Conservation (phyloP, 1,140 invertebrate species). For the Scaptomyza hsui region DNA sequence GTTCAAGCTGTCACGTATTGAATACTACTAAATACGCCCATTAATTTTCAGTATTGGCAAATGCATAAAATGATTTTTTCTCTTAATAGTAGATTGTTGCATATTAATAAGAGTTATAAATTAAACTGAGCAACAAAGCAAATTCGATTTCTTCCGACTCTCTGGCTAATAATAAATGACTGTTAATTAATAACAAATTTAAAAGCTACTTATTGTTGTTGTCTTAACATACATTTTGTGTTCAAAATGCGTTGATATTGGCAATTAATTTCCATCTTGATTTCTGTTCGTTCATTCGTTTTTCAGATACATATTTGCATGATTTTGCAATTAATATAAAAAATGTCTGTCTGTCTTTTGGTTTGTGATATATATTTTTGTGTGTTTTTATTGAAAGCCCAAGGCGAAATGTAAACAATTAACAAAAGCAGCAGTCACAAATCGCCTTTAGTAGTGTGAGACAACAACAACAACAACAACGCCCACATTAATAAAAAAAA, state of each 20-base stretch:
- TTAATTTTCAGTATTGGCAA: slow-evolving; percentile 18
- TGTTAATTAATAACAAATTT: slow-evolving; percentile 77
- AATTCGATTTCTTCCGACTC: slow-evolving; percentile 46
- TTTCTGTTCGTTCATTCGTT: slow-evolving; percentile 38
- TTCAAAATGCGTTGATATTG: slow-evolving; percentile 71
- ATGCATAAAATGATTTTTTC: slow-evolving; percentile 5
- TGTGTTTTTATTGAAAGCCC: slow-evolving; percentile 58
- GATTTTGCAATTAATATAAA: slow-evolving; percentile 73
- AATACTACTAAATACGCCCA: slow-evolving; percentile 34
- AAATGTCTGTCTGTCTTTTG: slow-evolving; percentile 16
- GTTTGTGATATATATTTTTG: slow-evolving; percentile 61
- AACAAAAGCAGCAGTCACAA: slow-evolving; percentile 35
- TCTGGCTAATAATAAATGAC: slow-evolving; percentile 61
- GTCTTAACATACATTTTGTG: slow-evolving; percentile 65
- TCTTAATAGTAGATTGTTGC: slow-evolving; percentile 27
- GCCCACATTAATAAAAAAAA: slow-evolving; percentile 62
- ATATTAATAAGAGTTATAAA: slow-evolving; percentile 60
- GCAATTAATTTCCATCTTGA: slow-evolving; percentile 70
- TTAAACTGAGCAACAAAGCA: slow-evolving; percentile 58
- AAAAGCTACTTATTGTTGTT: slow-evolving; percentile 55
- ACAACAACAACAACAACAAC: slow-evolving; percentile 25
- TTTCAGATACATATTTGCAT: slow-evolving; percentile 60
- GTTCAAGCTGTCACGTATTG: slow-evolving; percentile 18
- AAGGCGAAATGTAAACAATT: slow-evolving; percentile 73
- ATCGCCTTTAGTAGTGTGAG: slow-evolving; percentile 51